Base-by-base conservation (phyloP, 2,888 invertebrate species). In the Sceliomorpha sp. region DNA sequence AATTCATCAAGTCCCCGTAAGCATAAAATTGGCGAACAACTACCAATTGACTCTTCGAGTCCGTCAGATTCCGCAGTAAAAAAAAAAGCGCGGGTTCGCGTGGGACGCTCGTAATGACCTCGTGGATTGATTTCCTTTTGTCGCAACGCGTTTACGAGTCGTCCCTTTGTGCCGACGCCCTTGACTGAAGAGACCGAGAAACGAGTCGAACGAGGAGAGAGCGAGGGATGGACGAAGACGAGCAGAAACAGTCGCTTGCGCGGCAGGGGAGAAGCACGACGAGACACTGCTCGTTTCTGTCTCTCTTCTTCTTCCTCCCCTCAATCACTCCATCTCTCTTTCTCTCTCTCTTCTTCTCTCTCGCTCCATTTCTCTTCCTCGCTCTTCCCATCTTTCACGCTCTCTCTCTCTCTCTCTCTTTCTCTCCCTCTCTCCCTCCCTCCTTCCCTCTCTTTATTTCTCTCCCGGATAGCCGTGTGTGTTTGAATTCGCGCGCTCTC, bases 161-260 rank as follows among this genome's bases (percentile, higher is more conserved):
- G 70, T 76, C 73, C 74, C 70, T 75, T 75, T 72, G 69, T 73
- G 56, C 67, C 70, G 72, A 72, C 72, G 81, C 81, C 81, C 80
- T 80, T 81, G 80, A 81, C 79, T 80, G 75, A 74, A 75, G 73
- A 76, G 75, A 74, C 72, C 69, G 75, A 74, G 75, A 70, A 73
- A 73, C 73, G 74, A 72, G 76, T 59, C 50, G 47, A 67, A 69
- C 58, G 47, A 51, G 71, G 70, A 62, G 59, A 70, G 68, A 68
- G 64, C 47, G 73, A 68, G 44, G 37, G 67, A 59, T 47, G 56
- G 55, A 56, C 36, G 63, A 64, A 63, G 64, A 68, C 63, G 67
- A 58, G 44, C 50, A 37, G 63, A 64, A 60, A 63, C 58, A 67
- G 66, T 62, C 42, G 47, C 44, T 59, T 50, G 56, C 42, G 60